Evolutionary conservation across 2,797 vertebrate genomes (phyloP), one percentile per base, ranked within the genome.

Genomic region (Sphenopsis melanotis): DNA sequence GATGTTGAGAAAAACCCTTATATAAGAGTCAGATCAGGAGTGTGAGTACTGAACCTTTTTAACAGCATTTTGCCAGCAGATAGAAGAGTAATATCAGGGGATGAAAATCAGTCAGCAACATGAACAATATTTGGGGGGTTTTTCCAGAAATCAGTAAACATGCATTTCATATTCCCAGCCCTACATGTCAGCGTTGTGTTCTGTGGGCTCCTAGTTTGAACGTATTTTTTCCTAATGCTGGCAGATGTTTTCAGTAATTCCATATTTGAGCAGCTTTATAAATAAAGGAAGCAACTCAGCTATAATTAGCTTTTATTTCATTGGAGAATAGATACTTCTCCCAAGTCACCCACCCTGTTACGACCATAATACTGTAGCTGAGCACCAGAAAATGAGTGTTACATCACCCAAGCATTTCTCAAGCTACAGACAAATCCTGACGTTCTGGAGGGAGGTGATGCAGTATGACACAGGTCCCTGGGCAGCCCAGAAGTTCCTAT

Each of bases 11-110:
- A 97, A 82, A 97, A 93, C 57, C 87, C 97, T 71, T 96, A 96
- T 6, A 95, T 98, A 76, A 94, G 81, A 46, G 98, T 99, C 88
- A 98, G 94, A 89, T 97, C 98, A 32, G 98, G 98, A 97, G 98
- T 98, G 98, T 99, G 95, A 85, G 98, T 98, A 96, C 91, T 83
- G 37, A 30, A 42, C 7, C 6, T 88, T 77, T 87, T 42, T 27
- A 69, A 34, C 27, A 61, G 14, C 5, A 3, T n/a, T 87, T 88
- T 93, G 22, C 34, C 36, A 93, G 37, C 69, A 21, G 9, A 21
- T 84, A 83, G 53, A 69, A 52, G 21, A 23, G 21, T 36, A 32
- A 37, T 8, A 11, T 32, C 34, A 41, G 7, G 12, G 30, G 27
- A 12, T 68, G 30, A 57, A 85, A 82, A 24, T 56, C 53, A 39